These are phyloP conservation scores for Microcebus tavaratra DNA, from an alignment of 2,113 vertebrate genomes.

Conservation along the genomic window DNA sequence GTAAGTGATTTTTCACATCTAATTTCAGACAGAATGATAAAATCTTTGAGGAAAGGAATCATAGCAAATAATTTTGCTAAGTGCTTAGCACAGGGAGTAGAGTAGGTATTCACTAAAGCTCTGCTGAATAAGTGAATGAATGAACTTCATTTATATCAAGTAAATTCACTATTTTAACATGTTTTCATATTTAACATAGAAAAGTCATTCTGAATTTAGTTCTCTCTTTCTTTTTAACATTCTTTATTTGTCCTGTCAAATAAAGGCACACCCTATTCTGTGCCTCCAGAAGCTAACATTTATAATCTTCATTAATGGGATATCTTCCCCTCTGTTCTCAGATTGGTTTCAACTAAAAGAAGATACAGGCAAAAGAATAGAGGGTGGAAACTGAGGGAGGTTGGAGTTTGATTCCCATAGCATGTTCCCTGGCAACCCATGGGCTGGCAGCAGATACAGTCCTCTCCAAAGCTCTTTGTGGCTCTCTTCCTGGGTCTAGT, in stretches of 20 bases:
- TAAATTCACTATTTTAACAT: not conserved
- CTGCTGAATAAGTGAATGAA: not conserved
- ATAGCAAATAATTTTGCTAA: not conserved
- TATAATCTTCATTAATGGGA: slow-evolving; percentile 8
- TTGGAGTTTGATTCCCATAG: not conserved
- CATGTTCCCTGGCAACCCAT: not conserved
- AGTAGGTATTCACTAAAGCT: not conserved
- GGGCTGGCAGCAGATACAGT: not conserved
- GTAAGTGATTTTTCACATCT: not conserved
- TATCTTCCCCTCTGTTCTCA: not conserved
- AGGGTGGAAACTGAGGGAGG: not conserved
- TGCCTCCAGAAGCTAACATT: not conserved
- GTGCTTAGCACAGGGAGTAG: not conserved
- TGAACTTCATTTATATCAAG: not conserved
- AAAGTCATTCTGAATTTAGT: not conserved
- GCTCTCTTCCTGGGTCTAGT: not conserved
- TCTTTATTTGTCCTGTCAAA: not conserved
- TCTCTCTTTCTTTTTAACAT: not conserved
- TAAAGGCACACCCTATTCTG: not conserved
- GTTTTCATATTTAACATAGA: not conserved
- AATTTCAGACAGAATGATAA: slow-evolving; percentile 24
- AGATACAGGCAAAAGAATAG: not conserved
- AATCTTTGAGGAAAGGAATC: not conserved
- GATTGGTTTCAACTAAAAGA: not conserved
- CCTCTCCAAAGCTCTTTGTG: not conserved